Percentiles rank a stretch among this genome's conserved stretches.
These are phyloP conservation scores for Sebastes nivosus DNA, from an alignment of 2,797 vertebrate species.

Conservation along the genomic window DNA sequence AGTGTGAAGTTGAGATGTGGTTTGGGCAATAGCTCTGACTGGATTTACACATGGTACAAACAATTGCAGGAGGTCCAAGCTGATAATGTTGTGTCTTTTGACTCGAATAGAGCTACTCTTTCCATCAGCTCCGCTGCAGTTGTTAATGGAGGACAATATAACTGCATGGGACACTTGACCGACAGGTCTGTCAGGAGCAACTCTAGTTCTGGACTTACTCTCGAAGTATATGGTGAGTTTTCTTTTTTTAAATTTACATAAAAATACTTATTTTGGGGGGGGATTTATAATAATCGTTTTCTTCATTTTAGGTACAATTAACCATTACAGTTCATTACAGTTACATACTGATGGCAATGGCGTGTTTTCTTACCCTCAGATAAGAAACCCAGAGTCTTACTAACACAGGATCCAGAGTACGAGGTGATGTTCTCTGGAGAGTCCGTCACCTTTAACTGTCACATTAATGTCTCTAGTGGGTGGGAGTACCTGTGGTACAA, in stretches of 20 bases:
- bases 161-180: slow-evolving; percentile 40
- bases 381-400: slow-evolving; percentile 1
- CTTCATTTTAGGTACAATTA: background rate
- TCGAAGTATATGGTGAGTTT: slow-evolving; percentile 59
- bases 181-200: slow-evolving; percentile 35
- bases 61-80: accelerated
- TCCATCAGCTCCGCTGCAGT: slow-evolving; percentile 23
- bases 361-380: slow-evolving; percentile 22
- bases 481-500: slow-evolving; percentile 56
- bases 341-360: background rate
- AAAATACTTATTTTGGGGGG: background rate
- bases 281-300: background rate
- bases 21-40: slow-evolving; percentile 11
- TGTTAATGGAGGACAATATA: slow-evolving; percentile 14
- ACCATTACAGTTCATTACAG: background rate
- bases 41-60: slow-evolving; percentile 66
- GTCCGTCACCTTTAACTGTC: slow-evolving; percentile 30
- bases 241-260: background rate
- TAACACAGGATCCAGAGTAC: slow-evolving; percentile 39
- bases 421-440: slow-evolving; percentile 45
- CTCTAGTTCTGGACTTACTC: accelerated
- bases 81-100: background rate
- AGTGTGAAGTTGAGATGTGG: slow-evolving; percentile 54
- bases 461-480: slow-evolving; percentile 27
- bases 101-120: background rate